These are phyloP conservation scores for Protophormia terraenovae DNA, from an alignment of 2,888 invertebrate species.

Conservation along the genomic window DNA sequence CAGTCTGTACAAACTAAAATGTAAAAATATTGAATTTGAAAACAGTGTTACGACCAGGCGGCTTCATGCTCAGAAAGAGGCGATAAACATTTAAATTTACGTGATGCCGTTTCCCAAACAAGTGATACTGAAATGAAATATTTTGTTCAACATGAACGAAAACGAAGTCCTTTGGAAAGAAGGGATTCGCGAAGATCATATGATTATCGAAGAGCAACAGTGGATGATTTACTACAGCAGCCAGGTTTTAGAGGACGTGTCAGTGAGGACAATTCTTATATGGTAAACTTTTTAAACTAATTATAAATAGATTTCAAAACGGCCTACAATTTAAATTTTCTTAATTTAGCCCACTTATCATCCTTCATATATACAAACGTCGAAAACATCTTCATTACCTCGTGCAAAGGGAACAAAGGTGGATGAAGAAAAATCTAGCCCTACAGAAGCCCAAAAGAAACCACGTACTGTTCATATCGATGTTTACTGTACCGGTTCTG, in stretches of 20 bases:
- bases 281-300: too few relatives aligned
- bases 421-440: constrained; percentile 42
- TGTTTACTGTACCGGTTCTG: constrained; percentile 88
- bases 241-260: constrained; percentile 69
- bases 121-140: constrained; percentile 78
- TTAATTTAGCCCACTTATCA: constrained; percentile 68
- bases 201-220: constrained; percentile 77
- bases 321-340: too few relatives aligned
- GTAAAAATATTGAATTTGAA: neutral
- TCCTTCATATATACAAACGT: constrained; percentile 73
- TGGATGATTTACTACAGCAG: constrained; percentile 73
- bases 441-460: constrained; percentile 77
- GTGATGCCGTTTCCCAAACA: constrained; percentile 80
- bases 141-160: constrained; percentile 67
- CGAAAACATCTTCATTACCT: constrained; percentile 78
- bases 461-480: constrained; percentile 88
- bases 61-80: constrained; percentile 40
- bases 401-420: constrained; percentile 58
- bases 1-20: too few relatives aligned
- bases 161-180: constrained; percentile 71
- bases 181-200: constrained; percentile 71
- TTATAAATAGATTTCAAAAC: too few relatives aligned
- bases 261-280: constrained; percentile 80
- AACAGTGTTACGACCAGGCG: constrained; percentile 66
- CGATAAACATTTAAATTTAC: constrained; percentile 75